These are phyloP conservation scores for Laticauda colubrina DNA, from an alignment of 2,113 vertebrate genomes.

Conservation along the genomic window DNA sequence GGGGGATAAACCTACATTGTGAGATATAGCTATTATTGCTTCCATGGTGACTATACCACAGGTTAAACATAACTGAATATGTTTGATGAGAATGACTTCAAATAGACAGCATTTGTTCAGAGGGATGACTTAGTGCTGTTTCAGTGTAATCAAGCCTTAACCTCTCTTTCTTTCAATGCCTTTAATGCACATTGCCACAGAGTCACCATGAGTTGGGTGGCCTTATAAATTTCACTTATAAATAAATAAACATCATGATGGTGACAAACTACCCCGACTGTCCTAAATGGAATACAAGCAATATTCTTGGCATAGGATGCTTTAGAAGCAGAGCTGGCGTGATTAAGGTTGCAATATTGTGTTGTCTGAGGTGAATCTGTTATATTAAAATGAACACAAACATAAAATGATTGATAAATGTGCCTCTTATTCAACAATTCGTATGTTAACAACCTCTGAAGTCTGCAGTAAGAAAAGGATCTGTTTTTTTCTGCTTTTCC, in stretches of 20 bases:
- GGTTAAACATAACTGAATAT: not conserved
- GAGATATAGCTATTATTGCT: not conserved
- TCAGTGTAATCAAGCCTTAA: not conserved
- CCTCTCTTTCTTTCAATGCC: not conserved
- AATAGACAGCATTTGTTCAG: not conserved
- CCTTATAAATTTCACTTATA: not conserved
- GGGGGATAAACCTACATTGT: not conserved
- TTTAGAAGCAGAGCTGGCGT: not conserved
- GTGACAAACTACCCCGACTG: not conserved
- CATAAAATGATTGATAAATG: not conserved
- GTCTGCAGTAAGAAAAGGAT: not conserved
- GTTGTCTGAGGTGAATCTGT: not conserved
- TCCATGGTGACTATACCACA: not conserved
- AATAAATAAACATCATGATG: not conserved
- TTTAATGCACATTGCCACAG: not conserved
- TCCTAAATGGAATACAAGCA: not conserved
- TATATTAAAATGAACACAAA: not conserved
- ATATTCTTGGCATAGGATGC: not conserved
- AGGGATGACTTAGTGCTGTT: not conserved
- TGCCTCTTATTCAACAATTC: not conserved
- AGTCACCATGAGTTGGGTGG: not conserved
- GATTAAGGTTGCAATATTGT: not conserved
- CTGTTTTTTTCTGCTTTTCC: not conserved
- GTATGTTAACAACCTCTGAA: not conserved
- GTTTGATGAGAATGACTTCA: not conserved